Evolutionary conservation across 2,797 vertebrate species (phyloP), one percentile per base, ranked within the genome.

Genomic region (Tragopan temminckii): DNA sequence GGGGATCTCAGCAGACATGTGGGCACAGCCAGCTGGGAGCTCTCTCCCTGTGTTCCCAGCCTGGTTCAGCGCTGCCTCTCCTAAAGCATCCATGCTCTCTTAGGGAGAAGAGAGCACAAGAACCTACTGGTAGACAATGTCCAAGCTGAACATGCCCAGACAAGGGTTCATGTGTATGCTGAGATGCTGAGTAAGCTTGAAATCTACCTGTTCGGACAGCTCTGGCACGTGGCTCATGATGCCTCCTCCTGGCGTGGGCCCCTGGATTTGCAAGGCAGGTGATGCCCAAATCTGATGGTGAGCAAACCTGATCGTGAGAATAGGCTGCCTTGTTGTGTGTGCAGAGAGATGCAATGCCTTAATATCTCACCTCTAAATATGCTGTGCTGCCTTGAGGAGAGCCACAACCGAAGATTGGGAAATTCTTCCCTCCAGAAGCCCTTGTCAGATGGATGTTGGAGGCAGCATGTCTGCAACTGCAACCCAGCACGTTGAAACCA

Each of bases 371-470:
- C 82, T 85, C 62, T 33, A 11, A 66, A 64, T 58, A 35, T 0
- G 0, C 75, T 35, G 68, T 64, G 36, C 0, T 9, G 57, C 86
- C 80, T 2, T 0, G 40, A 80, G 85, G 63, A 35, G 58, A 46
- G 24, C 15, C 0, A 27, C 62, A 72, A 11, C 62, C 31, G 3
- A 5, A 40, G 84, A 5, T 69, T 82, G 90, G 15, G 81, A 69
- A 92, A 93, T 38, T 13, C 92, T 27, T 40, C 21, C 68, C 81
- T 92, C 79, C 75, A 85, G 81, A 5, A 83, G 81, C 66, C 45
- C 50, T 69, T 68, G 84, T 80, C 68, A 79, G 93, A 45, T 67
- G 69, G 72, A 2, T 43, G 6, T 36, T 25, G 9, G 70, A 91
- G 55, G 42, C 57, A 17, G 19, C 0, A 8, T 40, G 71, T 43